Evolutionary conservation across 2,113 vertebrate species (phyloP).

Genomic region (Petromus typicus): DNA sequence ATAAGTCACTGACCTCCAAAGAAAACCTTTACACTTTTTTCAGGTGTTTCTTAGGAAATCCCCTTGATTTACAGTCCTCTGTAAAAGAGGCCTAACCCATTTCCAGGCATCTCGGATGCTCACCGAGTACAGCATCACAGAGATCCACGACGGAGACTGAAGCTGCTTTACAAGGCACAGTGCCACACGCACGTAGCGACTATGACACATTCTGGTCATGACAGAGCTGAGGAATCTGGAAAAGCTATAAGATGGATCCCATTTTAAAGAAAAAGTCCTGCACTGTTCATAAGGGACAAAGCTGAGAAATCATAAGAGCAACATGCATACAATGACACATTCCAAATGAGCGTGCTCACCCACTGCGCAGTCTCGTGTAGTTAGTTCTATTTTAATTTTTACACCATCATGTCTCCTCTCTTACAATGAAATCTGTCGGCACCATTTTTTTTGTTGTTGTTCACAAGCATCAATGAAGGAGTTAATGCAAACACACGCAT

Average conservation of each 20-base stretch:
- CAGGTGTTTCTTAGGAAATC: background rate
- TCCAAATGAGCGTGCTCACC: background rate
- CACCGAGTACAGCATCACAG: background rate
- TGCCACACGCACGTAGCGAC: conserved; percentile 56
- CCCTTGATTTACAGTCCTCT: background rate
- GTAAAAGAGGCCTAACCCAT: background rate
- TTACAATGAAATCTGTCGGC: background rate
- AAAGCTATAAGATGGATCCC: background rate
- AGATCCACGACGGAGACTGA: background rate
- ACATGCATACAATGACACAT: background rate
- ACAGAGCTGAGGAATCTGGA: conserved; percentile 48
- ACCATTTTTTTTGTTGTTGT: background rate
- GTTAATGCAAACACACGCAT: background rate
- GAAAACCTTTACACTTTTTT: background rate
- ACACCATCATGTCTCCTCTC: background rate
- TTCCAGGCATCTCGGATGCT: background rate
- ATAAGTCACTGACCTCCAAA: background rate
- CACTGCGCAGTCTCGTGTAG: background rate
- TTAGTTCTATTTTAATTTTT: background rate
- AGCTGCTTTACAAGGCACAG: conserved; percentile 62
- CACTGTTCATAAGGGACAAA: background rate
- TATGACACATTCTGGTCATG: conserved; percentile 38
- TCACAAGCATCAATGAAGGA: background rate
- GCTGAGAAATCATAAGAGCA: background rate
- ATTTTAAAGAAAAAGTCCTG: conserved; percentile 33